Evolutionary conservation across 2,113 vertebrate species (phyloP), one percentile per base, ranked within the genome.

Genomic region (Microcebus ravelobensis): DNA sequence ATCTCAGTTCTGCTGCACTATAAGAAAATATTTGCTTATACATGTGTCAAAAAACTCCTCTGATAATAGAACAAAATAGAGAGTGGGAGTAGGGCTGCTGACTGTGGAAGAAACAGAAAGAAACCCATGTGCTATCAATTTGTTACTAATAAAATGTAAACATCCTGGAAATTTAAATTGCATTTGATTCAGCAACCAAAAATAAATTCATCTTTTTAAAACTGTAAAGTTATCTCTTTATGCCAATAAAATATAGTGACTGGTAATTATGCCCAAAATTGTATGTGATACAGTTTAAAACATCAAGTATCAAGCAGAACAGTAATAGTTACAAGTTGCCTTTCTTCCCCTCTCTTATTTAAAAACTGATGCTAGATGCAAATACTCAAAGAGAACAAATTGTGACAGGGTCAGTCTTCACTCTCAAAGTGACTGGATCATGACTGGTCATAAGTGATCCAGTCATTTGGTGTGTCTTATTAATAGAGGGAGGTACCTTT

Each of bases 121-220:
- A 97, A 96, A 84, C 1, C n/a, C 95, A 94, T 50, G 68, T 94
- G 91, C 84, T 92, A 87, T 95, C 91, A 97, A 97, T 96, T 96
- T 97, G 70, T 97, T 95, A 86, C 95, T 96, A 98, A 97, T 95
- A 96, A 97, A 97, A 97, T 90, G 65, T 95, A 96, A 98, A 96
- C 93, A 97, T 97, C 91, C 91, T 96, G 89, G 68, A 97, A 95
- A 84, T 93, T 96, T 88, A 98, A 95, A 95, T 63, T 91, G 65
- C 95, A 94, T 97, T 97, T 97, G 96, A 96, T 94, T 98, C 80
- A 95, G 93, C 59, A 89, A 90, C 91, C 80, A 95, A 96, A 98
- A 97, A 95, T 97, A 96, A 97, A 94, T 94, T 73, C 79, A 21
- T 96, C 93, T 92, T 93, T 97, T 97, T 48, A 93, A 97, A 96